Evolutionary conservation across 2,113 vertebrate genomes (phyloP), one percentile per base, ranked within the genome.

Genomic region (Brienomyrus brachyistius): DNA sequence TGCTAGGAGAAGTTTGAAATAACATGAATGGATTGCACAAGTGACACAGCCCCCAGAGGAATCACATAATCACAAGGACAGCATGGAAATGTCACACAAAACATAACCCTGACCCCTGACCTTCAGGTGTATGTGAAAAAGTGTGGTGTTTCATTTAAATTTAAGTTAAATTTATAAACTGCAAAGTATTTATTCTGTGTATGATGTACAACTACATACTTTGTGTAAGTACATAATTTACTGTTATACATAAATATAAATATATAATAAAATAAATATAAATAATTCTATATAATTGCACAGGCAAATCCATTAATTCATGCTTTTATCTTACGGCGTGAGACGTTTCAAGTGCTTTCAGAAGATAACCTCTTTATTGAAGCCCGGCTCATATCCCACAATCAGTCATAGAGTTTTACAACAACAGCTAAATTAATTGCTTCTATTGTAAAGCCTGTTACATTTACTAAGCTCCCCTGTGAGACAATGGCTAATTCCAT

Each of bases 381-480:
- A 56, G 88, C 77, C 90, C 77, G 43, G 4, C 7, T 40, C 40
- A 21, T 56, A 74, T 5, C 54, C 80, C 52, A 80, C 45, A 31
- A 86, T 89, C 56, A 84, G 80, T 40, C 52, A 87, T 85, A 91
- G 89, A 89, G 40, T 66, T 89, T 27, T 74, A 70, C 66, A 89
- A 92, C 87, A 90, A 40, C 74, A 70, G 51, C 80, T 48, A 89
- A 92, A 91, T 91, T 88, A 91, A 91, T 92, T 86, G 89, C 88
- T 35, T 83, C 90, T 62, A 19, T 45, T 87, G 89, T 90, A 74
- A 45, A 88, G 84, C 47, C 88, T 90, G 90, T 89, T 89, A 90
- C 47, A 90, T 92, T 92, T 90, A 84, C 50, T 89, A 85, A 91
- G 90, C n/a, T 52, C 88, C 45, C 51, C 52, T 90, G 85, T 89